Percentiles rank a stretch among this genome's conserved stretches.
These are phyloP conservation scores for Mythimna pallens DNA, from an alignment of 2,888 invertebrate species.

Conservation along the genomic window DNA sequence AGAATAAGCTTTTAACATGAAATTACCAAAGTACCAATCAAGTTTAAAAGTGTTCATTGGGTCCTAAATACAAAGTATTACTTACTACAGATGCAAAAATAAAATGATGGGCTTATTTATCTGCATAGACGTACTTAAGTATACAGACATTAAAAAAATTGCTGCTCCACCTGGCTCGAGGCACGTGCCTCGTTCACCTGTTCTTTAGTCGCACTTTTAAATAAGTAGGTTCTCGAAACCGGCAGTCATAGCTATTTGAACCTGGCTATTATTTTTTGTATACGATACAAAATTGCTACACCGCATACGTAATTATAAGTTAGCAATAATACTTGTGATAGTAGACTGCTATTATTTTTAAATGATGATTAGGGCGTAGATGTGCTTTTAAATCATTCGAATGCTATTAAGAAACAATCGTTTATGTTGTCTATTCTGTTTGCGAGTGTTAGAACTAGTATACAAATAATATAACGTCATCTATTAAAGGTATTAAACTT, in stretches of 20 bases:
- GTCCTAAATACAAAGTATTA: slow-evolving; percentile 16
- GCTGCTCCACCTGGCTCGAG: slow-evolving; percentile 76
- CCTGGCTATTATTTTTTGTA: slow-evolving; percentile 74
- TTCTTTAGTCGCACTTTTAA: slow-evolving; percentile 71
- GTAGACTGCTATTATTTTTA: slow-evolving; percentile 49
- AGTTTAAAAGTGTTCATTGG: slow-evolving; percentile 15
- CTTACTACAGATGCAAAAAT: slow-evolving; percentile 6
- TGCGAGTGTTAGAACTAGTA: slow-evolving; percentile 26
- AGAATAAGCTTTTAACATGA: slow-evolving; percentile 41
- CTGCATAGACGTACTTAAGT: slow-evolving; percentile 67
- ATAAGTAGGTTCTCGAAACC: slow-evolving; percentile 69
- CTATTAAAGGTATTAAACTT: slow-evolving; percentile 35
- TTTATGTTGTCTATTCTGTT: slow-evolving; percentile 20
- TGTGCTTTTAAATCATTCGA: slow-evolving; percentile 52
- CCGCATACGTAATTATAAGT: slow-evolving; percentile 58
- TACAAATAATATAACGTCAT: slow-evolving; percentile 46
- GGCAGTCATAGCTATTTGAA: slow-evolving; percentile 63
- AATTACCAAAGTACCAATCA: slow-evolving; percentile 21
- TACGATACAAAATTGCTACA: slow-evolving; percentile 65
- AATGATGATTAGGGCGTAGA: slow-evolving; percentile 55
- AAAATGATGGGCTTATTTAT: slow-evolving; percentile 58
- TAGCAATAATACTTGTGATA: slow-evolving; percentile 52
- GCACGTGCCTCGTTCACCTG: slow-evolving; percentile 87
- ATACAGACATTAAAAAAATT: slow-evolving; percentile 70
- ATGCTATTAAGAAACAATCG: slow-evolving; percentile 40